Evolutionary conservation across 2,797 vertebrate genomes (phyloP), one percentile per base, ranked within the genome.

Genomic region (Arremon aurantiirostris): DNA sequence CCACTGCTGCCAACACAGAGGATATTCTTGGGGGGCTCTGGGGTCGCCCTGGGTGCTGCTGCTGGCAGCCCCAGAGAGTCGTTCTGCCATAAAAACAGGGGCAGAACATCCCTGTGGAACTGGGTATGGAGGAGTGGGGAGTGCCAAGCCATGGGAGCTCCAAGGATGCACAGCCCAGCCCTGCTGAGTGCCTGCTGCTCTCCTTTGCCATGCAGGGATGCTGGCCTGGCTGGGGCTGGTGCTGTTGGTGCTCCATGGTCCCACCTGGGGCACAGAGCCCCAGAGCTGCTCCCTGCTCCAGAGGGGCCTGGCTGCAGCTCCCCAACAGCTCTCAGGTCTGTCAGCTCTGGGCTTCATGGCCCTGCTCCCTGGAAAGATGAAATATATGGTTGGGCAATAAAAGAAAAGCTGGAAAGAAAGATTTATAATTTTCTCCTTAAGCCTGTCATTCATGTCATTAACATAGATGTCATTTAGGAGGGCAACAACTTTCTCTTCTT

Each of bases 371-470:
- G 83, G 50, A 68, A 46, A 77, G 91, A 90, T 65, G 66, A 95
- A 95, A 85, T 70, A 69, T 42, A 73, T 47, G 92, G 52, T 73
- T 50, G 82, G 94, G 90, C 80, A 57, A 89, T 84, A 76, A 90
- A 86, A 75, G 85, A 93, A 94, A 93, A 95, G 83, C 90, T 90
- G 56, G 82, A 65, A 92, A 95, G 91, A 89, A 94, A 89, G 94
- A 95, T 91, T 95, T 89, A 69, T 92, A 72, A 93, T 78, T 87
- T 93, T 90, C 92, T 71, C 75, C 89, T 92, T 86, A 81, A 93
- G 95, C 92, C 91, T 94, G 96, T 96, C 93, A 93, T 91, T 97
- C 95, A 83, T 89, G 89, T 94, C 86, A 75, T 92, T 95, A 93
- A 96, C 91, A 94, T 32, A 92, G 89, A 95, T 75, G 95, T 69